Base-by-base conservation (phyloP, 2,113 vertebrate genomes). In the Chamaetylas fuelleborni region DNA sequence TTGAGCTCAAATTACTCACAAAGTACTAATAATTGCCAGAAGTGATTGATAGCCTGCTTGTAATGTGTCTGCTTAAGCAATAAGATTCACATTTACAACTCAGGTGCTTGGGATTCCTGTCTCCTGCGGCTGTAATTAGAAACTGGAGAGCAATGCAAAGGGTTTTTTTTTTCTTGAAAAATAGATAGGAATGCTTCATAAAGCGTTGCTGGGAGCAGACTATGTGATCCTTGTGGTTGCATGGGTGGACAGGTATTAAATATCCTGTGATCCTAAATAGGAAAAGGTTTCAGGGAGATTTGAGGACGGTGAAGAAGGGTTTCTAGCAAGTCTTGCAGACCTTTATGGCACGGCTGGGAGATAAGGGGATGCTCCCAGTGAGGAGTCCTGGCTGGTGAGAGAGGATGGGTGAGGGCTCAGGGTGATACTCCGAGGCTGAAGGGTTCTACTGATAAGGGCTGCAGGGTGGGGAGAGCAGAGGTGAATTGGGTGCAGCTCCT, bases 11-110 rank as follows among this genome's bases (percentile, higher is more conserved):
- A 80, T 72, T 33, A 47, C 83, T 86, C 76, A 51, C 90, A 18
- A 38, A 56, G 62, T 56, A 12, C 94, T 76, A 91, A 88, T 94
- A 77, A 91, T 86, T 88, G 90, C 94, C 90, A 91, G 20, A 33
- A 9, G 72, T 88, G 93, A 91, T 80, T 69, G 90, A 94, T 88
- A 42, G 71, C 66, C 66, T 71, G 83, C 62, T 76, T 51, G 40
- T 88, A 72, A 80, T 33, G 57, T 34, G 86, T 40, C 90, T 86
- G 33, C 50, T 69, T 72, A 38, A 95, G 80, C 86, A 86, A 8
- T 64, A 81, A 58, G 9, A 45, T 86, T 72, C 83, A 28, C 92
- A 80, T 92, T 84, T 70, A 74, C 86, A 40, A 3, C 82, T 65
- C 73, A 26, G 65, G 73, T 74, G 31, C 80, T 64, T 12, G 31